Percentiles rank a stretch among this genome's conserved stretches.
phyloP scores from a whole-genome alignment of 2,888 invertebrate species.

The Petrolisthes cinctipes region DNA sequence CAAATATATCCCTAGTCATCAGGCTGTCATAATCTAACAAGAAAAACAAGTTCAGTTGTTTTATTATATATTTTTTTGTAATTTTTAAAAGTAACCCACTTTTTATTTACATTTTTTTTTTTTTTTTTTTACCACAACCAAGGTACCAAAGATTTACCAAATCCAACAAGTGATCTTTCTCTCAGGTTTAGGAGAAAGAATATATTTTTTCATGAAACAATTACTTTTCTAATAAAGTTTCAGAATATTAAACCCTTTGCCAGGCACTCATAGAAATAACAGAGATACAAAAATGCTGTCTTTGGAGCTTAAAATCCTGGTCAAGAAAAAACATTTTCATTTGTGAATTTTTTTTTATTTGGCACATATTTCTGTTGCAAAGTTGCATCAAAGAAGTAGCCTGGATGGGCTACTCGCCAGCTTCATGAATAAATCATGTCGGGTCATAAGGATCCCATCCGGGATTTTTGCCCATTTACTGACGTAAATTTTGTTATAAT shows the following conservation, averaged over 20 bases:
- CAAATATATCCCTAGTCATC: too few species aligned
- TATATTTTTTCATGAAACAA: too few species aligned
- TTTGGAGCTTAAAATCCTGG: neutral
- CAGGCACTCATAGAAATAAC: slow-evolving; percentile 17
- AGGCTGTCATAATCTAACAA: too few species aligned
- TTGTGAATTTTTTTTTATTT: slow-evolving; percentile 19
- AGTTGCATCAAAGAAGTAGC: slow-evolving; percentile 6
- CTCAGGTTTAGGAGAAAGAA: too few species aligned
- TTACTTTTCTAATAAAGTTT: too few species aligned
- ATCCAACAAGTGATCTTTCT: too few species aligned
- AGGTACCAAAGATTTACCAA: too few species aligned
- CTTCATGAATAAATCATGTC: neutral
- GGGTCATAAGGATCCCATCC: neutral
- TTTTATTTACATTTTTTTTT: too few species aligned
- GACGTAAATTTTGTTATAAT: neutral
- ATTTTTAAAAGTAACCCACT: too few species aligned
- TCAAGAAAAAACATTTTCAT: neutral
- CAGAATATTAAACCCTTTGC: neutral
- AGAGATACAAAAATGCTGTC: neutral
- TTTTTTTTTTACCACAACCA: too few species aligned
- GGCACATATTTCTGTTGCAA: neutral
- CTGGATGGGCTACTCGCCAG: neutral
- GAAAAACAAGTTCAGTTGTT: too few species aligned
- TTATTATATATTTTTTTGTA: too few species aligned
- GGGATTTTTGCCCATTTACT: neutral